Evolutionary conservation across 2,888 invertebrate species (phyloP), one percentile per base, ranked within the genome.

Genomic region (Cephus pygmeus): DNA sequence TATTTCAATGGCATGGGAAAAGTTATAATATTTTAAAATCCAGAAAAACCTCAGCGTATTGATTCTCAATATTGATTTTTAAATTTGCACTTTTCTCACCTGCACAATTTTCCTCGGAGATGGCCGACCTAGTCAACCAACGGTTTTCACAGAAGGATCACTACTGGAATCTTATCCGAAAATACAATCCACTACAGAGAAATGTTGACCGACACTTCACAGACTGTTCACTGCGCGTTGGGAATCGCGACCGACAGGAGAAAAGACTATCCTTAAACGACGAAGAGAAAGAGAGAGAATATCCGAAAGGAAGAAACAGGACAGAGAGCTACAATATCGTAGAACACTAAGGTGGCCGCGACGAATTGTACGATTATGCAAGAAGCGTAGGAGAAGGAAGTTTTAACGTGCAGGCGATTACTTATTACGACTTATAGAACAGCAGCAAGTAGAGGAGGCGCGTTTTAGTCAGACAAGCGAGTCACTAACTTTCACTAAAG

Each of bases 401-500:
- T 56, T 56, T 56, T 23, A 40, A 23, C 56, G 56, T 56, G 56
- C 23, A 56, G 9, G 23, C 23, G 56, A 56, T 56, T 56, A 23
- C 23, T 23, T 56, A 56, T 56, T 56, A 23, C 23, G 56, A 56
- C 23, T 12, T 31, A 12, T 33, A 71, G 71, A 34, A 34, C 1
- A 34, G 71, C 23, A 15, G 71, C 71, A 33, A 71, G 71, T 71
- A 34, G 71, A 71, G 31, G 31, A 71, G 11, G 6, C 31, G 71
- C 31, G 71, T 71, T 34, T 56, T 34, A 71, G 71, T 71, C 71
- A 71, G 71, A 71, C 71, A 71, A 34, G 71, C 31, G 31, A 71
- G 71, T 71, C 77, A 82, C 77, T 76, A 78, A 76, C 76, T 73
- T 34, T 77, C 56, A 40, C 78, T 75, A 73, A 56, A 75, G 76